Evolutionary conservation across 2,888 invertebrate species (phyloP), one percentile per base, ranked within the genome.

Genomic region (Augiades crinisus): DNA sequence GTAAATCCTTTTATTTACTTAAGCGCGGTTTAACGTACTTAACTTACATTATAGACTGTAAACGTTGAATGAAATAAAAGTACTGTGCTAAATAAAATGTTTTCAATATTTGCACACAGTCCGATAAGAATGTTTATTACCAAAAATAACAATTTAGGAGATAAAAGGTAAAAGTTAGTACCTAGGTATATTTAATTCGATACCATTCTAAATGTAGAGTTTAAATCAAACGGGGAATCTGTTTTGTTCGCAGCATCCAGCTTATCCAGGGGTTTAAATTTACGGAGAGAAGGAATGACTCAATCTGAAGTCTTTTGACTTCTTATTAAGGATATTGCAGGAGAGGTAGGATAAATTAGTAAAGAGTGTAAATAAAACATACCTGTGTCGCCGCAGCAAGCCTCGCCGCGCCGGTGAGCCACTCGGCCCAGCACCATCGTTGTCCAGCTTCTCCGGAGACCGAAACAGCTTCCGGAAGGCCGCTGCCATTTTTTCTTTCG

Each of bases 401-500:
- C 90, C 86, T 5, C 92, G 87, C 47, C 92, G 75, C 14, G 91
- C 92, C 8, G 92, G 93, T 12, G 92, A 92, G 22, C 91, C 92
- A 49, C 91, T 91, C 51, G 92, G 91, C 12, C 91, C 91, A 14
- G 91, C 90, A 16, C 87, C 90, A 53, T 92, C 93, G 57, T 92
- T 93, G 62, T 93, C 93, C 51, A 93, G 90, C 74, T 94, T 95
- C 70, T 93, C 93, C 12, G 93, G 91, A 38, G 94, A 92, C 61
- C 94, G 93, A 78, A 95, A 95, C 62, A 95, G 88, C 83, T 94
- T 95, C 63, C 94, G 91, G 81, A 96, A 93, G 44, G 95, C 95
- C 17, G 95, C 94, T 19, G 95, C 93, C 57, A 96, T 93, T 89
- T 95, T 95, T 73, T 95, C 95, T 80, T 95, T 94, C 22, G 95